These are phyloP conservation scores for Hydrolagus affinis DNA, from an alignment of 2,113 vertebrate species.

Conservation along the genomic window DNA sequence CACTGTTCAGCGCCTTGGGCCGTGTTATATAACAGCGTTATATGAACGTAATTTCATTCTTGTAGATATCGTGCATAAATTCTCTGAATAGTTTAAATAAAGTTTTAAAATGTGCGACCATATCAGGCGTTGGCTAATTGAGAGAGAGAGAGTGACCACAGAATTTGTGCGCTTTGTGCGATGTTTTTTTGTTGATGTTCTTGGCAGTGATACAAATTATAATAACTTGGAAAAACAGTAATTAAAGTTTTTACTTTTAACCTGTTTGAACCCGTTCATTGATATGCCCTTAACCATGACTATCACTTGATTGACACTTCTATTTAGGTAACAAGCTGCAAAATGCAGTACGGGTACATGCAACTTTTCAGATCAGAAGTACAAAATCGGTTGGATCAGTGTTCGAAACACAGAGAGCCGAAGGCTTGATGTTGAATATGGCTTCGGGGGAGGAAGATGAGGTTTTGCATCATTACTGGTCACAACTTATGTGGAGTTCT, in stretches of 20 bases:
- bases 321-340: background rate
- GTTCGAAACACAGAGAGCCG: background rate
- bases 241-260: constrained; percentile 7
- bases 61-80: no score
- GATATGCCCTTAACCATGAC: constrained; percentile 1
- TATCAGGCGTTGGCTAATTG: no score
- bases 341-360: background rate
- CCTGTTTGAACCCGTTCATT: constrained; percentile 14
- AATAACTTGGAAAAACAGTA: constrained; percentile 22
- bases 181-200: background rate
- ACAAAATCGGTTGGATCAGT: background rate
- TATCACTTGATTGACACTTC: constrained; percentile 22
- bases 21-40: no score
- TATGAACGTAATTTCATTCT: no score
- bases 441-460: background rate
- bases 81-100: no score
- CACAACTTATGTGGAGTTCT: no score
- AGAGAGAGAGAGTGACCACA: no score
- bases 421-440: background rate
- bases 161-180: background rate
- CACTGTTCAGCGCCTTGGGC: no score
- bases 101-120: no score
- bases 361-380: constrained; percentile 18
- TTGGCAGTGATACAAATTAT: background rate
- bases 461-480: background rate